phyloP scores from a whole-genome alignment of 2,113 vertebrate species.

The Poeciliopsis retropinna region DNA sequence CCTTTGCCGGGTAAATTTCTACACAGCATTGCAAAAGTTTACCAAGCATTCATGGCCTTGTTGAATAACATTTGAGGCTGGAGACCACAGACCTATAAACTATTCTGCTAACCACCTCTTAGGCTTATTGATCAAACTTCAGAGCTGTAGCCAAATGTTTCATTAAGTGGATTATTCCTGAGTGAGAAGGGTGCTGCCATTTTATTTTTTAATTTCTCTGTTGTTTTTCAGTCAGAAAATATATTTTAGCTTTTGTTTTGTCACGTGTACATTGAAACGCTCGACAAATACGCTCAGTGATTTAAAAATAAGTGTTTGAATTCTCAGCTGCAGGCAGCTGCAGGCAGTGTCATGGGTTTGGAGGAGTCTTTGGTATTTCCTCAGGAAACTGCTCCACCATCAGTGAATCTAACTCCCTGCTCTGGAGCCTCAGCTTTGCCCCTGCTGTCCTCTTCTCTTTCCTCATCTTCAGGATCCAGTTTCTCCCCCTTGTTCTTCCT shows the following conservation, averaged over 20 bases:
- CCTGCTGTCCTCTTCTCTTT: not conserved
- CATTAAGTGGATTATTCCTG: slow-evolving; percentile 13
- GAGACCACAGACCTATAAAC: not conserved
- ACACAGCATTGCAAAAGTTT: not conserved
- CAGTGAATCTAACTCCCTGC: not conserved
- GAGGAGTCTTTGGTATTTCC: slow-evolving; percentile 62
- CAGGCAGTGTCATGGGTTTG: slow-evolving; percentile 23
- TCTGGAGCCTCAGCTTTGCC: not conserved
- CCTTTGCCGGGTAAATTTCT: not conserved
- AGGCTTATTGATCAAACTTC: slow-evolving; percentile 9
- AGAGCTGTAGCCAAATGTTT: slow-evolving; percentile 10
- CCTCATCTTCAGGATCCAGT: not conserved
- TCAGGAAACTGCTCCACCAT: slow-evolving; percentile 51
- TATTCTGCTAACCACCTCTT: not conserved
- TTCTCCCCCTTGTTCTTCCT: not conserved
- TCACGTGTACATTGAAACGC: not conserved
- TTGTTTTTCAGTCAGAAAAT: not conserved
- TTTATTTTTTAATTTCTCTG: not conserved
- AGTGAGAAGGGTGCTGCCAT: not conserved
- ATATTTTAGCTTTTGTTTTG: not conserved
- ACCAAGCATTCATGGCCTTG: not conserved
- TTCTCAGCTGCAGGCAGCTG: slow-evolving; percentile 18
- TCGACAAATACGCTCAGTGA: not conserved
- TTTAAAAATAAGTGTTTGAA: slow-evolving; percentile 4
- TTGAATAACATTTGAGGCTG: not conserved